These are phyloP conservation scores for Lepidonotus clava DNA, from an alignment of 2,888 invertebrate species.

Conservation along the genomic window DNA sequence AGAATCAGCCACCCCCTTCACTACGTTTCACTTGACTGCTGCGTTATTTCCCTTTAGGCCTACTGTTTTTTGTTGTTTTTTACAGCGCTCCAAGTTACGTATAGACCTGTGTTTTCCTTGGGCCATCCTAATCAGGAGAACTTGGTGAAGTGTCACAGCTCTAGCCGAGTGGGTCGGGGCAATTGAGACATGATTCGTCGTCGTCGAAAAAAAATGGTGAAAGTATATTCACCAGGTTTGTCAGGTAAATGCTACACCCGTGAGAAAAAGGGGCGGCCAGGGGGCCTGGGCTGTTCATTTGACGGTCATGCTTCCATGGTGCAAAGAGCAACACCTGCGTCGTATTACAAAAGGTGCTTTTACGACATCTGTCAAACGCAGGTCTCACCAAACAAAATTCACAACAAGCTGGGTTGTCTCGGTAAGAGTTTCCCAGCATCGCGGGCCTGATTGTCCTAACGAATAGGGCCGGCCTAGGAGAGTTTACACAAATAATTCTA, in stretches of 20 bases:
- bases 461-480: background rate
- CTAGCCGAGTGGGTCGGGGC: no score
- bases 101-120: no score
- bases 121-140: no score
- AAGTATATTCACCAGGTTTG: slow-evolving; percentile 24
- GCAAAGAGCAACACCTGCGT: slow-evolving; percentile 20
- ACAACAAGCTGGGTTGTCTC: background rate
- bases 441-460: background rate
- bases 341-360: slow-evolving; percentile 17
- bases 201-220: background rate
- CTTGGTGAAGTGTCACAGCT: no score
- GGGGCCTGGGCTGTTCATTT: background rate
- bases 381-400: slow-evolving; percentile 15
- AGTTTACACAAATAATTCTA: slow-evolving; percentile 15
- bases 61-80: no score
- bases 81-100: no score
- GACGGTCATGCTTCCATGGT: slow-evolving; percentile 15
- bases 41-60: no score
- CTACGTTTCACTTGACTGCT: no score
- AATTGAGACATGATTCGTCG: no score
- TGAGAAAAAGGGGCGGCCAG: slow-evolving; percentile 14
- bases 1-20: no score
- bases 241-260: slow-evolving; percentile 16
- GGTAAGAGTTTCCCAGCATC: background rate
- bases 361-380: slow-evolving; percentile 37